A percentile compares a stretch with the other conserved stretches of the same genome.
These are phyloP conservation scores for Elephantulus edwardii DNA, from an alignment of 2,113 vertebrate species.

Conservation along the genomic window DNA sequence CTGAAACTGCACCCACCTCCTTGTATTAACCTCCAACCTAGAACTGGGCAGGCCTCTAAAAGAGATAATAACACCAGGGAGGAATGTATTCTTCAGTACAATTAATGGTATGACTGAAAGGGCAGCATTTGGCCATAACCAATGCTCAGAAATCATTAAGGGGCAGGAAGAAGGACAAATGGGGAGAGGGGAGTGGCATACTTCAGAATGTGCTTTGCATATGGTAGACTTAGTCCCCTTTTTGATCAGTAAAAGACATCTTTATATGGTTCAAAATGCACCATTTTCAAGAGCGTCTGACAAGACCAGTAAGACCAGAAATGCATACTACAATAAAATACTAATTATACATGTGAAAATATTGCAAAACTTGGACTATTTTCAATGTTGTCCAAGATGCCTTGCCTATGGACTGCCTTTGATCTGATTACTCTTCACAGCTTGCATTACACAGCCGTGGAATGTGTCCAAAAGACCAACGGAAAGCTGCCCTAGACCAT, in stretches of 20 bases:
- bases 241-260: slow-evolving; percentile 47
- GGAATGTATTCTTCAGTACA: too few species aligned
- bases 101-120: too few species aligned
- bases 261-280: slow-evolving; percentile 55
- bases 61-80: too few species aligned
- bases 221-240: background rate
- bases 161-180: too few species aligned
- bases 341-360: slow-evolving; percentile 68
- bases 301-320: slow-evolving; percentile 64
- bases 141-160: too few species aligned
- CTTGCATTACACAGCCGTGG: background rate
- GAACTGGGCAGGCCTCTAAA: too few species aligned
- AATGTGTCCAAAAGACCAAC: background rate
- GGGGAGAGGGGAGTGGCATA: background rate
- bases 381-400: slow-evolving; percentile 38
- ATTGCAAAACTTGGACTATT: slow-evolving; percentile 50
- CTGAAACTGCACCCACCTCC: too few species aligned
- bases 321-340: slow-evolving; percentile 59
- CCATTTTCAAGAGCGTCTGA: slow-evolving; percentile 53
- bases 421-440: background rate
- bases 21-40: too few species aligned
- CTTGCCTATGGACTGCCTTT: slow-evolving; percentile 30
- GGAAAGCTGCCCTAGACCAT: background rate
- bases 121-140: too few species aligned
- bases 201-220: background rate